phyloP scores from a whole-genome alignment of 1,140 invertebrate genomes.

The Pygmarrhopalites habei region DNA sequence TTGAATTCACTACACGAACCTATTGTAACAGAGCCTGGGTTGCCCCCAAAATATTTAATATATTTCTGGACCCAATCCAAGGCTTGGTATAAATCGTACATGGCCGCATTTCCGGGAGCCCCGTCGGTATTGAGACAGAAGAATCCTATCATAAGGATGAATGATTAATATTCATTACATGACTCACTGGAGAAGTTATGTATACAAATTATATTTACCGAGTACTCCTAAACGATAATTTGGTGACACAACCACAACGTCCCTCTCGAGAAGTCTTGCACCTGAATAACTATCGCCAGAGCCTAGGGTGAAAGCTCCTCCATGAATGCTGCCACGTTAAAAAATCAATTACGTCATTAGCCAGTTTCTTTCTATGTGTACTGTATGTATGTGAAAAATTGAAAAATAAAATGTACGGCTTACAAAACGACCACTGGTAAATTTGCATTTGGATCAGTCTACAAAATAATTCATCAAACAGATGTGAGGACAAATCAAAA shows the following conservation, averaged over 20 bases:
- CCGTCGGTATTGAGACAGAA: slow-evolving; percentile 19
- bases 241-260: slow-evolving; percentile 17
- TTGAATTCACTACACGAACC: too few species aligned
- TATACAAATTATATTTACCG: background rate
- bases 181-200: background rate
- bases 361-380: too few species aligned
- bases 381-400: too few species aligned
- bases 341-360: too few species aligned
- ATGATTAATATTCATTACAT: background rate
- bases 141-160: slow-evolving; percentile 13
- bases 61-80: slow-evolving; percentile 21
- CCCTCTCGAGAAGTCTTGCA: slow-evolving; percentile 3
- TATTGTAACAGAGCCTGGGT: slow-evolving; percentile 17
- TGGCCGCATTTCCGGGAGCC: slow-evolving; percentile 28
- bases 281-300: slow-evolving; percentile 1
- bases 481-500: too few species aligned
- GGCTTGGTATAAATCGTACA: slow-evolving; percentile 24
- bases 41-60: slow-evolving; percentile 28
- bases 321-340: too few species aligned
- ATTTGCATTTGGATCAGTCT: too few species aligned
- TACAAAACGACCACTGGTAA: too few species aligned
- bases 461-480: too few species aligned
- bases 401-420: too few species aligned
- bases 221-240: slow-evolving; percentile 19
- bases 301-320: slow-evolving; percentile 21